Conservation (phyloP, 2,888 invertebrate species). For the Ormyrus nitidulus region DNA sequence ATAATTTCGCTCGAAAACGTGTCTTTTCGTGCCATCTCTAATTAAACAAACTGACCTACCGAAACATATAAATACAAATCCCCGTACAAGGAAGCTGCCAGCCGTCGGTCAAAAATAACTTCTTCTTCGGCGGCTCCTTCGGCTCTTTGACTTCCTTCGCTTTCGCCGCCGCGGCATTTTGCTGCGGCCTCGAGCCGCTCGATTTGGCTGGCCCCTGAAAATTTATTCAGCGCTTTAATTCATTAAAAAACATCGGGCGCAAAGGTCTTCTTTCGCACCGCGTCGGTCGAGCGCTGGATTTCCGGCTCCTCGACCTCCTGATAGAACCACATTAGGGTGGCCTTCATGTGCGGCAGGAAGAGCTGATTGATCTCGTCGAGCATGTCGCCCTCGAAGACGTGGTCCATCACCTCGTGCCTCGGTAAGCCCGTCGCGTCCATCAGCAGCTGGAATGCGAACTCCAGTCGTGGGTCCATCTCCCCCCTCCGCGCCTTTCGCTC, state of each 20-base stretch:
- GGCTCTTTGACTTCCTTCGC: constrained; percentile 74
- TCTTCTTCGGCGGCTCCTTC: constrained; percentile 80
- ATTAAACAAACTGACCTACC: constrained; percentile 70
- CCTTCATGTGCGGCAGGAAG: constrained; percentile 89
- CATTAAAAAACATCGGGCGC: too few relatives aligned
- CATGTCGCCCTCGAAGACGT: constrained; percentile 94
- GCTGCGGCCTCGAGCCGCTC: constrained; percentile 62
- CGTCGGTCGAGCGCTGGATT: constrained; percentile 69
- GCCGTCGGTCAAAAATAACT: constrained; percentile 90
- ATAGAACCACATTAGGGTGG: constrained; percentile 91
- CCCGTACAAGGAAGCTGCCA: constrained; percentile 89
- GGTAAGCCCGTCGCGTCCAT: constrained; percentile 90
- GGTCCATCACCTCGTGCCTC: constrained; percentile 91
- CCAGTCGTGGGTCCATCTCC: constrained; percentile 94
- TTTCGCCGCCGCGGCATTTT: constrained; percentile 67
- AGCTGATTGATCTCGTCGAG: constrained; percentile 92
- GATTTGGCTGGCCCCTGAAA: constrained; percentile 62
- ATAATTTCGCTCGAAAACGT: not conserved
- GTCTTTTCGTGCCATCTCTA: not conserved
- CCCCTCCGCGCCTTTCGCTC: constrained; percentile 92
- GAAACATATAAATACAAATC: constrained; percentile 89
- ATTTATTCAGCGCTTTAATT: not conserved
- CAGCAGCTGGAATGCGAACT: constrained; percentile 91
- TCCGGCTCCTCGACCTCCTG: constrained; percentile 89
- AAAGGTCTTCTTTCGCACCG: constrained; percentile 63